These are phyloP conservation scores for Thermophis baileyi DNA, from an alignment of 2,113 vertebrate species.

Conservation along the genomic window DNA sequence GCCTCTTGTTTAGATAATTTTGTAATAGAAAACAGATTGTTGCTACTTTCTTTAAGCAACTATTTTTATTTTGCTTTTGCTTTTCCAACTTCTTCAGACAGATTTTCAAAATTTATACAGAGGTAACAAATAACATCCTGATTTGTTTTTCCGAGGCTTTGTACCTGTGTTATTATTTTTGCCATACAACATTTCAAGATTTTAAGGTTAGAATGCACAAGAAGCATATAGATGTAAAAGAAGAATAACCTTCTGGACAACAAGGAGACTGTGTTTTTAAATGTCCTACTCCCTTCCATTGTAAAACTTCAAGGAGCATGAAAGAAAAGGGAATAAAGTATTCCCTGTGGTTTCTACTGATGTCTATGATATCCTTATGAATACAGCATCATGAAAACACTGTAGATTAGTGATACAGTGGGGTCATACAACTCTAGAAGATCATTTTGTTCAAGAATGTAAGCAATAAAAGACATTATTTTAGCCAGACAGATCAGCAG, in stretches of 20 bases:
- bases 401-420: constrained; percentile 69
- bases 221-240: neutral
- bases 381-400: constrained; percentile 65
- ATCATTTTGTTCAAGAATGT: constrained; percentile 68
- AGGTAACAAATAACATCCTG: constrained; percentile 47
- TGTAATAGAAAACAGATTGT: constrained; percentile 65
- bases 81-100: constrained; percentile 60
- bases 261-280: neutral
- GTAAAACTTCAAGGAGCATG: constrained; percentile 23
- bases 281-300: neutral
- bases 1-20: constrained; percentile 51
- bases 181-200: neutral
- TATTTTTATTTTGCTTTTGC: constrained; percentile 68
- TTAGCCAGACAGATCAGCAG: constrained; percentile 73
- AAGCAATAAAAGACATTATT: constrained; percentile 68
- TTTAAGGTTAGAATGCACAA: neutral
- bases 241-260: neutral
- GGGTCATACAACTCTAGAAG: constrained; percentile 69
- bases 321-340: constrained; percentile 24
- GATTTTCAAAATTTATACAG: constrained; percentile 60
- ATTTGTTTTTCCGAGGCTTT: constrained; percentile 44
- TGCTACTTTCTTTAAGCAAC: constrained; percentile 61
- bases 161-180: constrained; percentile 6
- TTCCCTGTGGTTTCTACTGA: constrained; percentile 62
- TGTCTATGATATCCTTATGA: constrained; percentile 67